phyloP scores from a whole-genome alignment of 1,140 invertebrate genomes.

The Oryctes rhinoceros region DNA sequence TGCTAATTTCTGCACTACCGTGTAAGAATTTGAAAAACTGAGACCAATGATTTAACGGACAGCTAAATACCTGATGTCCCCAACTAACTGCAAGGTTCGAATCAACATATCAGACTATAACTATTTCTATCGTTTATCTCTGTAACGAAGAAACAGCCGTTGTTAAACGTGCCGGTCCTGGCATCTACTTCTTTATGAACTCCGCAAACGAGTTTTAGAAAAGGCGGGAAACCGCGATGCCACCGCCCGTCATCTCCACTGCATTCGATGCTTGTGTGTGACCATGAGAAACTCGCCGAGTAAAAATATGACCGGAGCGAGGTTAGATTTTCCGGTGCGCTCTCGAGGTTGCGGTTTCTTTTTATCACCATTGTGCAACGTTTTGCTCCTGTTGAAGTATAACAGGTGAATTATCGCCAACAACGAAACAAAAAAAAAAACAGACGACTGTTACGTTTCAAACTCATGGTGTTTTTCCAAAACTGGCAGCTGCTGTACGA shows the following conservation, averaged over 20 bases:
- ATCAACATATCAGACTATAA: too few relatives aligned
- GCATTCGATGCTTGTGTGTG: neutral
- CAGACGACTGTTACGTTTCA: too few relatives aligned
- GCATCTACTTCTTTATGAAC: neutral
- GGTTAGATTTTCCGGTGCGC: slow-evolving; percentile 2
- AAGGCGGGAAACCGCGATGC: slow-evolving; percentile 5
- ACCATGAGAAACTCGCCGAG: neutral
- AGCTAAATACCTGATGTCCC: too few relatives aligned
- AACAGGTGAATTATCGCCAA: neutral
- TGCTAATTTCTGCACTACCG: too few relatives aligned
- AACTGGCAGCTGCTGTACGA: too few relatives aligned
- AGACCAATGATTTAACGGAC: too few relatives aligned
- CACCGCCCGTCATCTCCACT: neutral
- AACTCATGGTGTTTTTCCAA: too few relatives aligned
- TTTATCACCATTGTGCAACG: neutral
- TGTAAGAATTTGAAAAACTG: too few relatives aligned
- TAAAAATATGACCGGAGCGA: slow-evolving; percentile 6
- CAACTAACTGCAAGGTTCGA: too few relatives aligned
- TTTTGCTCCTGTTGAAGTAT: neutral
- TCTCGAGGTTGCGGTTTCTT: neutral
- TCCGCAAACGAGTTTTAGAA: neutral
- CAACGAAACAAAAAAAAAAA: too few relatives aligned
- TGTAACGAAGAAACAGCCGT: neutral
- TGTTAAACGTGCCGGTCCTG: neutral
- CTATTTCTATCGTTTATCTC: too few relatives aligned